Percentiles rank a stretch among this genome's conserved stretches.
phyloP scores from a whole-genome alignment of 1,140 invertebrate genomes.

The Eurosta solidaginis region DNA sequence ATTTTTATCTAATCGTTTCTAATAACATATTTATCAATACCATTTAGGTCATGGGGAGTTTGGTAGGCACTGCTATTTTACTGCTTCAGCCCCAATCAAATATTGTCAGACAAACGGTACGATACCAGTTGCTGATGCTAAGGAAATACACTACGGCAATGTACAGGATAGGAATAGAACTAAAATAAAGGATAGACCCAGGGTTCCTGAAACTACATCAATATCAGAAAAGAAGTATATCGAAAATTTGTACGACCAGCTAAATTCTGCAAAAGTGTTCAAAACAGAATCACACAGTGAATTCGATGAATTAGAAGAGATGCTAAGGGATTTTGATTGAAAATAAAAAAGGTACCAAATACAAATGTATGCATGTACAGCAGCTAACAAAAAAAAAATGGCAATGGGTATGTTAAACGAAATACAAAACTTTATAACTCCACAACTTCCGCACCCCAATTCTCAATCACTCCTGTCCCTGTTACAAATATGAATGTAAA shows the following conservation, averaged over 20 bases:
- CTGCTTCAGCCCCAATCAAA: no score
- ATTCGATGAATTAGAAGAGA: background rate
- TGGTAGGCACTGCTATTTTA: no score
- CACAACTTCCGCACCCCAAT: no score
- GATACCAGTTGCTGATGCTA: no score
- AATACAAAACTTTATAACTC: no score
- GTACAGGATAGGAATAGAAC: background rate
- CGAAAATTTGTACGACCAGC: background rate
- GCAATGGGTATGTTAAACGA: no score
- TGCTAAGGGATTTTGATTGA: background rate
- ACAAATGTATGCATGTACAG: no score
- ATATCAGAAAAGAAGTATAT: constrained; percentile 16
- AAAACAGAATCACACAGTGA: constrained; percentile 3
- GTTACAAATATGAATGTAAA: no score
- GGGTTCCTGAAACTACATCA: background rate
- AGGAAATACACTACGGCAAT: background rate
- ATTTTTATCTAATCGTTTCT: background rate
- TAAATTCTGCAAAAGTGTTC: background rate
- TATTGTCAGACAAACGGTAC: background rate
- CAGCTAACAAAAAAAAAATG: no score
- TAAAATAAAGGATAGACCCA: background rate
- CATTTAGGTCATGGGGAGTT: no score
- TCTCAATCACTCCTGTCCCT: no score
- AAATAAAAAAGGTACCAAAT: no score
- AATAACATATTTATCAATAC: background rate